Percentiles rank a stretch among this genome's conserved stretches.
Evolutionary conservation across 2,113 vertebrate species (phyloP).

Genomic region (Hemibagrus wyckioides): DNA sequence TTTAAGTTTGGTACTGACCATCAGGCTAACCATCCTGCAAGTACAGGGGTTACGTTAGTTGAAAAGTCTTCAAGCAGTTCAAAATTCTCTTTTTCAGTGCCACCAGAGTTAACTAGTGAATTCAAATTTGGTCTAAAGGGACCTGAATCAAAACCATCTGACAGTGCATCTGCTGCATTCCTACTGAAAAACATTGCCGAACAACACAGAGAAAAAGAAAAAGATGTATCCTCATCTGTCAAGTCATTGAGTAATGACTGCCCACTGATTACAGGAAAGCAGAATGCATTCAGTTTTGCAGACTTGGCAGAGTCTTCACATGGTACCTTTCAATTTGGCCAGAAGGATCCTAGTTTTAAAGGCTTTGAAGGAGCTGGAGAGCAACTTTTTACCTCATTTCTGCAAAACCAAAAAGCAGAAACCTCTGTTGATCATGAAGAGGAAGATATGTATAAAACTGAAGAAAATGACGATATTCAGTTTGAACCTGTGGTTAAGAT

Average conservation of each 20-base stretch:
- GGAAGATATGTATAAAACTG: conserved; percentile 91
- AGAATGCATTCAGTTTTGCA: conserved; percentile 81
- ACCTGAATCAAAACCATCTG: conserved; percentile 52
- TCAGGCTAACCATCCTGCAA: conserved; percentile 68
- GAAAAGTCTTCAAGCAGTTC: conserved; percentile 73
- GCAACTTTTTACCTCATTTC: conserved; percentile 80
- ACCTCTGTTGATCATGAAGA: conserved; percentile 76
- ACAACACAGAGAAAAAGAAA: conserved; percentile 78
- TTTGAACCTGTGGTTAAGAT: conserved; percentile 97
- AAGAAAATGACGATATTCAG: conserved; percentile 93
- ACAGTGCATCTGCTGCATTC: conserved; percentile 64
- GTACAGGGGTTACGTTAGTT: conserved; percentile 76
- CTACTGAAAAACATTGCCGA: conserved; percentile 74
- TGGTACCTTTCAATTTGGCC: conserved; percentile 84
- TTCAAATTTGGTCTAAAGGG: conserved; percentile 92
- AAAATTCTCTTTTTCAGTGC: conserved; percentile 82
- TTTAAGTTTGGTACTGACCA: conserved; percentile 72
- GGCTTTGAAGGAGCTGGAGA: conserved; percentile 85
- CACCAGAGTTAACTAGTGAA: conserved; percentile 66
- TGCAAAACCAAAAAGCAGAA: conserved; percentile 66
- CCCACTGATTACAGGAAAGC: conserved; percentile 78
- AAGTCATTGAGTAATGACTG: conserved; percentile 55
- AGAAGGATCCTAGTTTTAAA: conserved; percentile 84
- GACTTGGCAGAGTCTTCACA: conserved; percentile 82
- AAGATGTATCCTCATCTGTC: conserved; percentile 11